phyloP scores from a whole-genome alignment of 1,140 invertebrate species.

The Drosophila repleta region DNA sequence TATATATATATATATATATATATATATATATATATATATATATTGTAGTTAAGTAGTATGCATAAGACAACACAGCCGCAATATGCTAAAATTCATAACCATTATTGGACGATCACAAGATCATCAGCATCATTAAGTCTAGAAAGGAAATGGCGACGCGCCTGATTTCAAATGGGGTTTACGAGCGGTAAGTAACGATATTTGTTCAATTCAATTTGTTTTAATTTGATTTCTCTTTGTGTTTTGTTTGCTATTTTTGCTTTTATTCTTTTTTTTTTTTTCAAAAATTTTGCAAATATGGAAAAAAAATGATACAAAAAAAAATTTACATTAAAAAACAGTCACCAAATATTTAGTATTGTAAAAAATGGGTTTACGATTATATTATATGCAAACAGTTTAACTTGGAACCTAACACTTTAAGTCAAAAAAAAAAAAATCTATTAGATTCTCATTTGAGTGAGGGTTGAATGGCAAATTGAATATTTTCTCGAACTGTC shows the following conservation, averaged over 20 bases:
- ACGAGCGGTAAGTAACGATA: slow-evolving; percentile 38
- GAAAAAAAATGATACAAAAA: slow-evolving; percentile 51
- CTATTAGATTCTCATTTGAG: slow-evolving; percentile 28
- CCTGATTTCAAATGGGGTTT: slow-evolving; percentile 36
- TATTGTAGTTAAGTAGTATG: slow-evolving; percentile 69
- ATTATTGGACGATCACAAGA: slow-evolving; percentile 56
- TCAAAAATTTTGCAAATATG: slow-evolving; percentile 52
- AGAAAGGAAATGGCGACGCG: slow-evolving; percentile 63
- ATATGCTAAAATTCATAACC: slow-evolving; percentile 77
- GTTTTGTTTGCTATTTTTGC: slow-evolving; percentile 43
- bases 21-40: slow-evolving; percentile 58
- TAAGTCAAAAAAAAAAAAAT: slow-evolving; percentile 24
- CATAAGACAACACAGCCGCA: slow-evolving; percentile 81
- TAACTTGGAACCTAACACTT: slow-evolving; percentile 57
- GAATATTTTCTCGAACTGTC: slow-evolving; percentile 31
- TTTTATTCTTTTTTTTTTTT: slow-evolving; percentile 30
- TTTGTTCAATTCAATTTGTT: slow-evolving; percentile 29
- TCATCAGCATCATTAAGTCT: slow-evolving; percentile 65
- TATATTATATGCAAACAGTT: slow-evolving; percentile 58
- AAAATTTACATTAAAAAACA: slow-evolving; percentile 59
- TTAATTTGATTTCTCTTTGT: slow-evolving; percentile 26
- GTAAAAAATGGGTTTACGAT: slow-evolving; percentile 52
- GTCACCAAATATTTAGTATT: slow-evolving; percentile 58
- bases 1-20: slow-evolving; percentile 54
- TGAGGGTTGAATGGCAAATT: slow-evolving; percentile 30